Evolutionary conservation across 2,888 invertebrate genomes (phyloP).

Genomic region (Oithona nana): DNA sequence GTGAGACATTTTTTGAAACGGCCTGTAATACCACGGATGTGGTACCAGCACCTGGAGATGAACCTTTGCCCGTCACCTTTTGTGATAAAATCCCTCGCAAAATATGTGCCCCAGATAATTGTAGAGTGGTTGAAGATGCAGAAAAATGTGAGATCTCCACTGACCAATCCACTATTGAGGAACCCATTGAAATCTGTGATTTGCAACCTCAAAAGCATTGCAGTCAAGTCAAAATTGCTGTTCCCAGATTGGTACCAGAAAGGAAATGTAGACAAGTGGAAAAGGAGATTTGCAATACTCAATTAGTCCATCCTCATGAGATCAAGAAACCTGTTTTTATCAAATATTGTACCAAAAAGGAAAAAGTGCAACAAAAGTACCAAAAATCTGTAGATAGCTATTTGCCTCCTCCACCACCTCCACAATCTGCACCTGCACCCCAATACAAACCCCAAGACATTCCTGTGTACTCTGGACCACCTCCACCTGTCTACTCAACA

Average conservation of each 20-base stretch:
- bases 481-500: not conserved
- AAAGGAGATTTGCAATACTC: not conserved
- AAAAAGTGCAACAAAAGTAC: not conserved
- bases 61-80: not conserved
- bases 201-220: conserved; percentile 6
- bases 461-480: not conserved
- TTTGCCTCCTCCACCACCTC: not conserved
- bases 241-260: not conserved
- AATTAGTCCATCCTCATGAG: not conserved
- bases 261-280: not conserved
- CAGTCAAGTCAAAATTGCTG: not conserved
- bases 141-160: not conserved
- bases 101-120: not conserved
- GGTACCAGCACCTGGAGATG: not conserved
- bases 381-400: not conserved
- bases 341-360: not conserved
- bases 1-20: conserved; percentile 1
- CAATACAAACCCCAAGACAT: not conserved
- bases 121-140: not conserved
- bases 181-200: conserved; percentile 1
- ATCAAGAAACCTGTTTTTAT: not conserved
- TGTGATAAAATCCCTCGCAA: not conserved
- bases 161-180: not conserved
- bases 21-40: conserved; percentile 2
- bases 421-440: too few relatives aligned